Evolutionary conservation across 2,113 vertebrate genomes (phyloP).

Genomic region (Ceyx cyanopectus): DNA sequence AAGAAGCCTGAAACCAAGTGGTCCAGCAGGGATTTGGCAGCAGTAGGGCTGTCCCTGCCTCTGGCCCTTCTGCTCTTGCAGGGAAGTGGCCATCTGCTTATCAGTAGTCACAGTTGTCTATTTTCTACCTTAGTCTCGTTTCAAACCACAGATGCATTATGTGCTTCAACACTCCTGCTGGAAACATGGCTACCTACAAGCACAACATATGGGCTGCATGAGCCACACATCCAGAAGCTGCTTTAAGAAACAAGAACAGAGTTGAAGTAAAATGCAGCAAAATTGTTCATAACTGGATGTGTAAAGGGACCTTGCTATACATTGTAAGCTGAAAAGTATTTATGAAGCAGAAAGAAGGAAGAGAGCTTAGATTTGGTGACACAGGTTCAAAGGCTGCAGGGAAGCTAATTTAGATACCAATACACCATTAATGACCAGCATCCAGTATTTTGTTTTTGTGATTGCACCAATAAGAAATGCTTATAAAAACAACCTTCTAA

Average conservation of each 20-base stretch:
- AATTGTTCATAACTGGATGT: neutral
- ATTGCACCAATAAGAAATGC: neutral
- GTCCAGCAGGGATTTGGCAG: neutral
- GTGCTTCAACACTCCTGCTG: rapidly evolving
- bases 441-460: neutral
- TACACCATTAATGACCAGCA: neutral
- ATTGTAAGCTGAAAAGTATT: neutral
- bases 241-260: neutral
- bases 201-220: neutral
- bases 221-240: neutral
- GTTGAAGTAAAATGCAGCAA: neutral
- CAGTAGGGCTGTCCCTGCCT: neutral
- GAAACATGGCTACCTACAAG: rapidly evolving
- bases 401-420: neutral
- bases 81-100: neutral
- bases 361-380: neutral
- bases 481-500: neutral
- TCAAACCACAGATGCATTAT: neutral
- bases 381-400: neutral
- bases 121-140: neutral
- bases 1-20: neutral
- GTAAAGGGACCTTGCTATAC: neutral
- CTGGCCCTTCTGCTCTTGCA: neutral
- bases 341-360: neutral
- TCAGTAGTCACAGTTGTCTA: neutral